Base-by-base conservation (phyloP, 2,113 vertebrate genomes). In the Xyliphius kryptos region DNA sequence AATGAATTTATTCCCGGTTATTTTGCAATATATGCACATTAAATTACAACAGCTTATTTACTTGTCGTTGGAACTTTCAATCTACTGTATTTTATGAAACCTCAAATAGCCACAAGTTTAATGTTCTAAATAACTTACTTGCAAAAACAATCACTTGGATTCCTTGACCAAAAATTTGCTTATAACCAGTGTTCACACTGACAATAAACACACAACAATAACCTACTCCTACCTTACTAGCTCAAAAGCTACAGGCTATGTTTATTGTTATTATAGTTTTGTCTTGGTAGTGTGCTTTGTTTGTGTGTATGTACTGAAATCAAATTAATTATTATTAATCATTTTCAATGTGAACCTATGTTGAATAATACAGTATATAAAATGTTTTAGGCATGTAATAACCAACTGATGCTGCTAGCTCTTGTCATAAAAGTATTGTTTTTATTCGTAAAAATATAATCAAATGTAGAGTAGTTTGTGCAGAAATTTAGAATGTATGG, bases 121-220 rank as follows among this genome's bases (percentile, higher is more conserved):
- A 32, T 6, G 7, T 32, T 32, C 4, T 1, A 16, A 32, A 10
- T 16, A 62, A 71, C 71, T 67, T 62, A 69, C 63, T 69, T 74
- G 56, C 8, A 48, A 44, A 10, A 36, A 69, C 8, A 37, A 12
- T 26, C 6, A 73, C 13, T 61, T 68, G 49, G n/a, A 26, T 52
- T 37, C 57, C 63, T 51, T 48, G 40, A 40, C 61, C 66, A 46
- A 69, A 69, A 32, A 61, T 53, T 0, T 66, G 57, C 4, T 69
- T 68, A 22, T 37, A 15, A 3, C 15, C 63, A 66, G 43, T 17
- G 47, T 53, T 66, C 67, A 69, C 67, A 73, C 71, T 65, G 22
- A 37, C 40, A 61, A 14, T 55, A 20, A 7, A 37, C 16, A 53
- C 17, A 20, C 3, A 53, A 46, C 66, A 61, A 61, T 37, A 68